Evolutionary conservation across 2,113 vertebrate genomes (phyloP).

Genomic region (Thamnaconus septentrionalis): DNA sequence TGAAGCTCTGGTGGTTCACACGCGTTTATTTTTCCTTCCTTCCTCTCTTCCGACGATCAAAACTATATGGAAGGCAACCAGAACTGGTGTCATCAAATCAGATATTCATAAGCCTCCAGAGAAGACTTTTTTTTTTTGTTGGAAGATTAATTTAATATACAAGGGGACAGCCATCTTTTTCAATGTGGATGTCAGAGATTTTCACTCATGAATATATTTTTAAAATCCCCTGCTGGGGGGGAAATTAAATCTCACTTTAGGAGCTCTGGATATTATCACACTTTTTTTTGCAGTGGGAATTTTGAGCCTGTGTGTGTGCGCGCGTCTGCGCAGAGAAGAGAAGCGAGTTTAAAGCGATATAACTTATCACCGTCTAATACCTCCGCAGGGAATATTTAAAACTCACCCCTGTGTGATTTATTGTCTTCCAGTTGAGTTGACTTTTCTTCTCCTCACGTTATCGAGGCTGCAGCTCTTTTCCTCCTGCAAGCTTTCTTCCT

Average conservation of each 20-base stretch:
- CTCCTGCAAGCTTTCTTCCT: slow-evolving; percentile 27
- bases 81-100: slow-evolving; percentile 16
- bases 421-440: slow-evolving; percentile 34
- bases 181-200: slow-evolving; percentile 32
- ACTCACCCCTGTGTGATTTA: slow-evolving; percentile 40
- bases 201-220: slow-evolving; percentile 46
- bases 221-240: slow-evolving; percentile 26
- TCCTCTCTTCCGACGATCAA: slow-evolving; percentile 35
- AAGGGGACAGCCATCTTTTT: slow-evolving; percentile 3
- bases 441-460: slow-evolving; percentile 37
- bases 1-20: slow-evolving; percentile 23
- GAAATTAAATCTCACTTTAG: slow-evolving; percentile 49
- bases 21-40: slow-evolving; percentile 6
- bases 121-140: slow-evolving; percentile 19
- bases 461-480: slow-evolving; percentile 42
- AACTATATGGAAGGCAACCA: slow-evolving; percentile 16
- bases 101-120: slow-evolving; percentile 31
- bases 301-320: slow-evolving; percentile 23
- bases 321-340: not conserved
- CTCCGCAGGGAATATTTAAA: slow-evolving; percentile 49
- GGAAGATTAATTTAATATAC: slow-evolving; percentile 37
- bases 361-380: slow-evolving; percentile 33
- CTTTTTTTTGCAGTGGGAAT: slow-evolving; percentile 16
- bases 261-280: slow-evolving; percentile 41
- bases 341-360: slow-evolving; percentile 24